A percentile compares a stretch with the other conserved stretches of the same genome.
Evolutionary conservation across 1,140 invertebrate species (phyloP).

Genomic region (Subanguina moxae): DNA sequence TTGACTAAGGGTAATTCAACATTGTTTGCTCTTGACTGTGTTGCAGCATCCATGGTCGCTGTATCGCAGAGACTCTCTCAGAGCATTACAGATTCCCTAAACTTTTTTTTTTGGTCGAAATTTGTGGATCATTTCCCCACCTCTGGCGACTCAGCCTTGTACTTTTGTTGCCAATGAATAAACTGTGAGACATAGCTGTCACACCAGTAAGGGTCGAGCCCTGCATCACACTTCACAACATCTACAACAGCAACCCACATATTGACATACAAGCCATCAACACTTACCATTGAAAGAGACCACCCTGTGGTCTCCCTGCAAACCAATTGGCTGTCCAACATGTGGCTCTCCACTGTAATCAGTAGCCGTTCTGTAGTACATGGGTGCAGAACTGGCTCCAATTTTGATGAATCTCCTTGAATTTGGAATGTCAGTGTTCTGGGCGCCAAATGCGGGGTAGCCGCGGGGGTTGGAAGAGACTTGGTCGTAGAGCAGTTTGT

Average conservation of each 20-base stretch:
- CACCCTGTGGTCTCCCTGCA: neutral
- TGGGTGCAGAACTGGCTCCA: neutral
- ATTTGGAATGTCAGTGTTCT: neutral
- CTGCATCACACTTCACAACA: constrained; percentile 17
- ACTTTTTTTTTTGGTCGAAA: too few species aligned
- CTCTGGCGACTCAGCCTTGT: constrained; percentile 2
- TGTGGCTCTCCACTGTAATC: neutral
- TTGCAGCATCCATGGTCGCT: constrained; percentile 26
- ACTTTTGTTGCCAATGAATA: constrained; percentile 17
- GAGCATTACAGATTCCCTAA: constrained; percentile 3
- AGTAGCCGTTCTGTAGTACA: constrained; percentile 17
- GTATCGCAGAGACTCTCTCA: constrained; percentile 16
- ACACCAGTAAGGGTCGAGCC: constrained; percentile 21
- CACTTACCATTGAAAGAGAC: neutral
- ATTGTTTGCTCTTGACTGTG: neutral
- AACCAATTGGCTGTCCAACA: neutral
- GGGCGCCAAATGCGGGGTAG: neutral
- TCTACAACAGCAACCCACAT: neutral
- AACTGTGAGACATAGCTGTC: constrained; percentile 18
- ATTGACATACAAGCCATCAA: neutral
- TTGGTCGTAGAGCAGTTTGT: neutral
- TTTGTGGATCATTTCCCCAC: neutral
- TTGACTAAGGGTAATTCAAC: too few species aligned
- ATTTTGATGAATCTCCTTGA: neutral
- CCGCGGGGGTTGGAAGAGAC: neutral